phyloP scores from a whole-genome alignment of 2,113 vertebrate species.

The Mohoua ochrocephala region DNA sequence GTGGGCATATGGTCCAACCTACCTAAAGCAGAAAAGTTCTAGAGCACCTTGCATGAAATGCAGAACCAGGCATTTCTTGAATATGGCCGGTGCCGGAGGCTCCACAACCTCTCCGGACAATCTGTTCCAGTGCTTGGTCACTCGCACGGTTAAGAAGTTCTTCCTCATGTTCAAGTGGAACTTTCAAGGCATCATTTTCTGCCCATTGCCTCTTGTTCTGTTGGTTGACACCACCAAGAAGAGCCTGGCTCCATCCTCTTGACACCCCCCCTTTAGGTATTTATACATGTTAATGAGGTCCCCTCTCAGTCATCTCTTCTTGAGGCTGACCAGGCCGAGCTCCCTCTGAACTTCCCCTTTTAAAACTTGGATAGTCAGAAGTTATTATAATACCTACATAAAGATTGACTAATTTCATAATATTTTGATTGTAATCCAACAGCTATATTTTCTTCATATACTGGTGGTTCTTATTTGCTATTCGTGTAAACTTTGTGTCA shows the following conservation, averaged over 20 bases:
- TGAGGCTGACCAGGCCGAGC: not conserved
- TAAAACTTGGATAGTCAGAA: not conserved
- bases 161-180: not conserved
- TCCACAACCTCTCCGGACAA: not conserved
- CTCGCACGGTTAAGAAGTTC: not conserved
- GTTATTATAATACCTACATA: not conserved
- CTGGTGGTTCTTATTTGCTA: not conserved
- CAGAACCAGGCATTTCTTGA: not conserved
- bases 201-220: not conserved
- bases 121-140: not conserved
- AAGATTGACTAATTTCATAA: not conserved
- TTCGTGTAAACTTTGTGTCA: not conserved
- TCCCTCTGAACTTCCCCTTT: not conserved
- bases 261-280: not conserved
- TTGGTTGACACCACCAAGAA: not conserved
- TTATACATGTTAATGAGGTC: not conserved
- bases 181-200: not conserved
- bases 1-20: not conserved
- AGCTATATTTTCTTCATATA: not conserved
- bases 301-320: not conserved
- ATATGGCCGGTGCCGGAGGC: not conserved
- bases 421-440: not conserved
- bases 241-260: not conserved
- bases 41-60: not conserved
- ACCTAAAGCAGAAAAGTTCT: not conserved